These are phyloP conservation scores for Xestia c-nigrum DNA, from an alignment of 2,888 invertebrate genomes.

Conservation along the genomic window DNA sequence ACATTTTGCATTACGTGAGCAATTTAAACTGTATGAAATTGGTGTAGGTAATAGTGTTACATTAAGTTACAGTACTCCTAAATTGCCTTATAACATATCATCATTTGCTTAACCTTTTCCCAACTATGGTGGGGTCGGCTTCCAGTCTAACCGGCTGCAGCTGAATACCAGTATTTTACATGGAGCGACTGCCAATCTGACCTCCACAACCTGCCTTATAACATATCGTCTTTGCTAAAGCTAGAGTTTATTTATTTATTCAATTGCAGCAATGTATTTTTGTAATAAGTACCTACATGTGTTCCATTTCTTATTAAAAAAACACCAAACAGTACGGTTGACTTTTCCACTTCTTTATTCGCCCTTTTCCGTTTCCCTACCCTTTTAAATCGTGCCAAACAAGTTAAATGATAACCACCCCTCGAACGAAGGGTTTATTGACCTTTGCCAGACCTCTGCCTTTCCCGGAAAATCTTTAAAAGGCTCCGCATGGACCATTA, in stretches of 20 bases:
- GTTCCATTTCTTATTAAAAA: neutral
- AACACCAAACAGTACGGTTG: neutral
- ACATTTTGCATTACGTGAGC: neutral
- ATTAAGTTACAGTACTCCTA: neutral
- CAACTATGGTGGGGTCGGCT: no score
- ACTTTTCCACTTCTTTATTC: neutral
- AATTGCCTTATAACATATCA: neutral
- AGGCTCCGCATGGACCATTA: slow-evolving; percentile 10
- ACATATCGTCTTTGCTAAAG: neutral
- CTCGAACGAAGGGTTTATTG: slow-evolving; percentile 49
- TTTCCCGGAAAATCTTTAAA: slow-evolving; percentile 45
- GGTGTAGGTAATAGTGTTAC: slow-evolving; percentile 4
- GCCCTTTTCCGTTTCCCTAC: neutral
- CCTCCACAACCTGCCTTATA: neutral
- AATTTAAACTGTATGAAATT: slow-evolving; percentile 2
- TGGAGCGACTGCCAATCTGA: no score
- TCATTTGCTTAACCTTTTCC: no score
- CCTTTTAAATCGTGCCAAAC: slow-evolving; percentile 25
- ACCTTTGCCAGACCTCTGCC: slow-evolving; percentile 46
- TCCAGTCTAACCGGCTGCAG: no score
- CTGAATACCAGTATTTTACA: no score
- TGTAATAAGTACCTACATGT: neutral
- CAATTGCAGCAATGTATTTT: no score
- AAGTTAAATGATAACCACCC: slow-evolving; percentile 42
- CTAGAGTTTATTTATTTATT: neutral